phyloP scores from a whole-genome alignment of 2,797 vertebrate species.

The Phaenicophaeus curvirostris region DNA sequence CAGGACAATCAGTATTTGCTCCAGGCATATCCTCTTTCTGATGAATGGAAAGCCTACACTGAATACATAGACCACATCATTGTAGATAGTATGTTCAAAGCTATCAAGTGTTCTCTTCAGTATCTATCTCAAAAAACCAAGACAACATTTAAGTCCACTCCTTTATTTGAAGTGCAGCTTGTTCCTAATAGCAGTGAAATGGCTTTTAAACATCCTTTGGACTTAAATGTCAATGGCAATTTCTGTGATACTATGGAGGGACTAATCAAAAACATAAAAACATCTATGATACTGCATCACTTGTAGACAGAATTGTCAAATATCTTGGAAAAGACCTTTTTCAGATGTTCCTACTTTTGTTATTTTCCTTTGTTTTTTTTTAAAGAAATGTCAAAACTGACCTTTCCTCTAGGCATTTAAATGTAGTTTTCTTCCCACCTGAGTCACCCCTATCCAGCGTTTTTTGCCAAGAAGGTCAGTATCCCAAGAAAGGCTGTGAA shows the following conservation, averaged over 20 bases:
- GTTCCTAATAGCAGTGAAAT: conserved; percentile 76
- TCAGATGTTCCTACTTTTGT: conserved; percentile 68
- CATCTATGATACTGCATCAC: conserved; percentile 78
- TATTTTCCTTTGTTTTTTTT: neutral
- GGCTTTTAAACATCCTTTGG: conserved; percentile 81
- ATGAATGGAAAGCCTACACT: conserved; percentile 82
- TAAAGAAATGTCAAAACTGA: neutral
- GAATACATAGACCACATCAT: conserved; percentile 82
- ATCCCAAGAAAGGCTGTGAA: neutral
- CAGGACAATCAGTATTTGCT: conserved; percentile 86
- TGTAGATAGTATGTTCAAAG: conserved; percentile 80
- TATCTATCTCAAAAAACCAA: conserved; percentile 85
- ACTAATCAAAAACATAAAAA: conserved; percentile 79
- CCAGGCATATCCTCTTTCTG: conserved; percentile 74
- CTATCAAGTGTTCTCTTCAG: conserved; percentile 83
- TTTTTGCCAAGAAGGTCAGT: neutral
- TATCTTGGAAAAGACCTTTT: conserved; percentile 76
- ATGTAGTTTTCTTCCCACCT: neutral
- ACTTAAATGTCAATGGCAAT: conserved; percentile 76
- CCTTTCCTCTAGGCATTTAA: conserved; percentile 22
- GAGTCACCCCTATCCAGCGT: neutral
- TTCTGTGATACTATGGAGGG: conserved; percentile 79
- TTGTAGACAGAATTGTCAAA: conserved; percentile 78
- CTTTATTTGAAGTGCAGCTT: conserved; percentile 84
- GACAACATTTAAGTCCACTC: conserved; percentile 62